Base-by-base conservation (phyloP, 2,797 vertebrate genomes). In the Leptodactylus fallax region DNA sequence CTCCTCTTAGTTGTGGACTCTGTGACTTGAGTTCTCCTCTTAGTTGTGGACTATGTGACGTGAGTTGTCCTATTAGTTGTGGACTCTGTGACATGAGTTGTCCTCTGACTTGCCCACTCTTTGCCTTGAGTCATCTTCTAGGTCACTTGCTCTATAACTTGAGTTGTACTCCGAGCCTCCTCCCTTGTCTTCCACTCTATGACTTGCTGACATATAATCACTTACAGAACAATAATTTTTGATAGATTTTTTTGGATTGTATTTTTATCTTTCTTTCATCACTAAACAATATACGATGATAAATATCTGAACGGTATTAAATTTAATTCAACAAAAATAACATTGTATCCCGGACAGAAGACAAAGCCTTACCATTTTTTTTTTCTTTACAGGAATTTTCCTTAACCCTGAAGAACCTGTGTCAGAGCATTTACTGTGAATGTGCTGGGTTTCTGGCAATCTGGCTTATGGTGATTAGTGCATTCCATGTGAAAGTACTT, bases 401-500 rank as follows among this genome's bases (percentile, higher is more conserved):
- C 69, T 83, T 89, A 86, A 89, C 85, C 85, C 53, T 36, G 56
- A 61, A 74, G 58, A 74, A 45, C 71, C 84, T 45, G 19, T 55
- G 60, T 79, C 78, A 11, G 86, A 17, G 49, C 25, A 49, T 55
- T 71, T 45, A 69, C 25, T 82, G 72, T 17, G 81, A 56, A 55
- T 56, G 60, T 3, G 14, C n/a, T 2, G 71, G n/a, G 7, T 86
- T 71, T 69, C 55, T 89, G 88, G 88, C 84, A 83, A 49, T 69
- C 45, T 19, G 47, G 53, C n/a, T 56, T 11, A 69, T 78, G 14
- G 51, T 86, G 79, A 86, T 86, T 83, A 86, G 84, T 79, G 79
- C 81, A 49, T 71, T 89, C 51, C 85, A 86, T 89, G 79, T 86
- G 85, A 89, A 89, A 86, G 72, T 86, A 83, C 72, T 83, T 89